Base-by-base conservation (phyloP, 2,797 vertebrate species). In the Malacoraja senta region DNA sequence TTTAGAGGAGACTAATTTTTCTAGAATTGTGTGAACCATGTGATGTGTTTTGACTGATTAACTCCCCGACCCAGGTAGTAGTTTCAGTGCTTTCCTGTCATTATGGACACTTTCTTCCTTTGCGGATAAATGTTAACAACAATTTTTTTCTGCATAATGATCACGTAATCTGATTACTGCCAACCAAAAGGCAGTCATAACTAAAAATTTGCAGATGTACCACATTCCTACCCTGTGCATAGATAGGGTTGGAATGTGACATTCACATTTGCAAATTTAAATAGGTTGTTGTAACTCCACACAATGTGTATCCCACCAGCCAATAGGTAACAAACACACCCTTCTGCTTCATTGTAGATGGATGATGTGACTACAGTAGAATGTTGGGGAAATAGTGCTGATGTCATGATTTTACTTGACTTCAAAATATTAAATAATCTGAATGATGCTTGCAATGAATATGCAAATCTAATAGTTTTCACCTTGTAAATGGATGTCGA, bases 41-140 rank as follows among this genome's bases (percentile, higher is more conserved):
- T 65, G 65, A 88, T 88, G 81, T 61, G 84, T 88, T 88, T 88
- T 88, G 84, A 65, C 65, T 88, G 29, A 88, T 44, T 68, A 65
- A 61, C 26, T 68, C 63, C 63, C 61, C n/a, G 29, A 88, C 61
- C 84, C n/a, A 32, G 32, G 1, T 86, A 32, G 15, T 88, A 32
- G 29, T 63, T 88, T 19, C 53, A 86, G 84, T 68, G 63, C n/a
- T 68, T 68, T 88, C n/a, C 61, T 68, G 61, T 68, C 58, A 21
- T n/a, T 6, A 2, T 19, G 32, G 77, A 21, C 29, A 65, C 13
- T 86, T 86, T 86, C 83, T 63, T 86, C 12, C 13, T n/a, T 86
- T 32, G 1, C 32, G 13, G 29, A 35, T 35, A 68, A 68, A 19
- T 35, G 17, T 68, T 68, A n/a, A 88, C 1, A 65, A n/a, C 61